Conservation (phyloP, 2,888 invertebrate species). For the Liopterus haemorrhoidalis region DNA sequence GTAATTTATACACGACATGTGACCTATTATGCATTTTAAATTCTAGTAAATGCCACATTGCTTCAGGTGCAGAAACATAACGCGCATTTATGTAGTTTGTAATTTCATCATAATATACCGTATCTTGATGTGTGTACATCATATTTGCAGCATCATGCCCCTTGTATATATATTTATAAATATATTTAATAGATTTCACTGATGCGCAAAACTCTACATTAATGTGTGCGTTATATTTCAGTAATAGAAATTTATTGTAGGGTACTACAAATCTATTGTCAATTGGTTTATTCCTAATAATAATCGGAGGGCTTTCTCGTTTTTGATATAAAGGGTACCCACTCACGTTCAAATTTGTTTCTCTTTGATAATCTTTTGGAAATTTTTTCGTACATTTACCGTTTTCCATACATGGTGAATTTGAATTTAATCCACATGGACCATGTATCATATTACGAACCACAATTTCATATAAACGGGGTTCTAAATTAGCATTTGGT, state of each 20-base stretch:
- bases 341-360: background rate
- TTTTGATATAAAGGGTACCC: constrained; percentile 2
- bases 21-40: too few relatives aligned
- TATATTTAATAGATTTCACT: constrained; percentile 26
- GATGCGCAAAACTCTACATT: constrained; percentile 29
- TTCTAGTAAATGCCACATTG: too few relatives aligned
- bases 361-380: constrained; percentile 8
- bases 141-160: too few relatives aligned
- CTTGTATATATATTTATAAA: constrained; percentile 29
- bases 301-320: too few relatives aligned
- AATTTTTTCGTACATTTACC: constrained; percentile 5
- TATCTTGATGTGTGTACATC: too few relatives aligned
- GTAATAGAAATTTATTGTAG: constrained; percentile 21
- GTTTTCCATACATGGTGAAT: constrained; percentile 7
- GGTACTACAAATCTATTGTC: constrained; percentile 23
- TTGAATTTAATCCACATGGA: constrained; percentile 9
- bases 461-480: constrained; percentile 10
- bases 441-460: constrained; percentile 11
- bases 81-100: too few relatives aligned
- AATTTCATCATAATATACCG: too few relatives aligned
- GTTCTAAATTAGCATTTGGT: background rate
- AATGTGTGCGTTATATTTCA: constrained; percentile 27
- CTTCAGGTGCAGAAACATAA: too few relatives aligned
- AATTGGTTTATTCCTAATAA: constrained; percentile 2
- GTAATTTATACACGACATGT: too few relatives aligned